Conservation (phyloP, 2,113 vertebrate genomes). For the Periophthalmus modestus region DNA sequence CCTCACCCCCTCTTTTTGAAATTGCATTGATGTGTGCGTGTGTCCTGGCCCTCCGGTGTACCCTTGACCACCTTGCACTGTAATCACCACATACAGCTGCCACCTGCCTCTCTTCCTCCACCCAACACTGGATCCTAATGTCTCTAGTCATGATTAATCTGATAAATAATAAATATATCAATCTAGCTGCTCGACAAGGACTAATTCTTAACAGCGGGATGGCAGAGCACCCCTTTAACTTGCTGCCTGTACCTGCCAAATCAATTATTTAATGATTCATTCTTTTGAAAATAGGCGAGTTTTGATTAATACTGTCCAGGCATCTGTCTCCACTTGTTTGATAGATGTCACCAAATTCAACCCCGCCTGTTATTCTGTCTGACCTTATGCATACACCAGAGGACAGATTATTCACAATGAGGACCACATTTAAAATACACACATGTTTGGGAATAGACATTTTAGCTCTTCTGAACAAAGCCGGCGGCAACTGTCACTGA, state of each 20-base stretch:
- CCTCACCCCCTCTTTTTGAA: slow-evolving; percentile 35
- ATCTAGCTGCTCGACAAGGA: slow-evolving; percentile 99
- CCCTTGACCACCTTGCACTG: slow-evolving; percentile 70
- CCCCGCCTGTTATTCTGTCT: slow-evolving; percentile 52
- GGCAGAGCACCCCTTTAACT: slow-evolving; percentile 89
- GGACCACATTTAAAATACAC: slow-evolving; percentile 16
- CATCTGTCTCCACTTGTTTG: slow-evolving; percentile 92
- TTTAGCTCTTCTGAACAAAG: slow-evolving; percentile 77
- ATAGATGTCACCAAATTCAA: slow-evolving; percentile 94
- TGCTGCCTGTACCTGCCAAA: slow-evolving; percentile 92
- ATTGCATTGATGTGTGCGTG: slow-evolving; percentile 48
- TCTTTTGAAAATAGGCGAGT: slow-evolving; percentile 97
- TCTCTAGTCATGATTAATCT: slow-evolving; percentile 98
- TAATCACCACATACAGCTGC: slow-evolving; percentile 75
- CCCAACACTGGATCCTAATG: slow-evolving; percentile 86
- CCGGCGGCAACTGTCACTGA: slow-evolving; percentile 91
- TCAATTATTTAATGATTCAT: slow-evolving; percentile 99
- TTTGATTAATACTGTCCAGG: slow-evolving; percentile 98
- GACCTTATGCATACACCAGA: slow-evolving; percentile 39
- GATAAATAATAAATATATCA: slow-evolving; percentile 99
- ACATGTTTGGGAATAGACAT: slow-evolving; percentile 50
- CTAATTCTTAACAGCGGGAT: slow-evolving; percentile 99
- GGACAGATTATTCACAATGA: slow-evolving; percentile 17
- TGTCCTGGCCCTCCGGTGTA: slow-evolving; percentile 57
- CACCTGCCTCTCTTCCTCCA: slow-evolving; percentile 64